Evolutionary conservation across 2,113 vertebrate genomes (phyloP).

Genomic region (Dinomys branickii): DNA sequence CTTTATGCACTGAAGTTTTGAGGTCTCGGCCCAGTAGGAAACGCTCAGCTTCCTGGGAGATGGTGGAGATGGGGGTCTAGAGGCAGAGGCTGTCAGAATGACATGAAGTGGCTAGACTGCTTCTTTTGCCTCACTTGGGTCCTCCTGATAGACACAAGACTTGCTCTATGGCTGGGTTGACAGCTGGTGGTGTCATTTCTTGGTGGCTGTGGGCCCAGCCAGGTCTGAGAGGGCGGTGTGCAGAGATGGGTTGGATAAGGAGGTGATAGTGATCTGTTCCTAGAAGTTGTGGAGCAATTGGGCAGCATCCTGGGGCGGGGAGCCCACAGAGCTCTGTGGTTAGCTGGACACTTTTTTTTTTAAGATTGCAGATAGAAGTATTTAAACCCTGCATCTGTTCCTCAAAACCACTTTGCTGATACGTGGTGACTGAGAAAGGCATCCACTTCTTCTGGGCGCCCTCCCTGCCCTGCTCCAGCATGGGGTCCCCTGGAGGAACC

Average conservation of each 20-base stretch:
- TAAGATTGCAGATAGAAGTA: background rate
- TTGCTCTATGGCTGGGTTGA: background rate
- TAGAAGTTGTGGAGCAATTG: background rate
- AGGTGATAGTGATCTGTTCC: background rate
- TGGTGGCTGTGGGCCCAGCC: background rate
- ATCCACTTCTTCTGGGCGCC: background rate
- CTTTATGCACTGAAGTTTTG: background rate
- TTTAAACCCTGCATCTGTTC: conserved; percentile 48
- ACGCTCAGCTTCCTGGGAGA: conserved; percentile 7
- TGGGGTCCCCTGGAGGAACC: background rate
- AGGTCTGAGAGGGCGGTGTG: background rate
- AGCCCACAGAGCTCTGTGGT: background rate
- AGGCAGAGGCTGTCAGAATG: conserved; percentile 19
- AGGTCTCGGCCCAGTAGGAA: background rate
- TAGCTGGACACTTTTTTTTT: background rate
- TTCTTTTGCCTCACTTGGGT: conserved; percentile 16
- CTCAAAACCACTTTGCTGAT: background rate
- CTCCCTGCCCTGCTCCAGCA: background rate
- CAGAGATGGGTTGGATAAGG: background rate
- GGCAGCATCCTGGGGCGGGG: background rate
- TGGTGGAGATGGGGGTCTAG: background rate
- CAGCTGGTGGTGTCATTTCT: background rate
- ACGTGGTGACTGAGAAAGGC: background rate
- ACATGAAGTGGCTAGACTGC: background rate
- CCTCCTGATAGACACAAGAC: background rate